Conservation (phyloP, 2,113 vertebrate species). For the Meles meles region DNA sequence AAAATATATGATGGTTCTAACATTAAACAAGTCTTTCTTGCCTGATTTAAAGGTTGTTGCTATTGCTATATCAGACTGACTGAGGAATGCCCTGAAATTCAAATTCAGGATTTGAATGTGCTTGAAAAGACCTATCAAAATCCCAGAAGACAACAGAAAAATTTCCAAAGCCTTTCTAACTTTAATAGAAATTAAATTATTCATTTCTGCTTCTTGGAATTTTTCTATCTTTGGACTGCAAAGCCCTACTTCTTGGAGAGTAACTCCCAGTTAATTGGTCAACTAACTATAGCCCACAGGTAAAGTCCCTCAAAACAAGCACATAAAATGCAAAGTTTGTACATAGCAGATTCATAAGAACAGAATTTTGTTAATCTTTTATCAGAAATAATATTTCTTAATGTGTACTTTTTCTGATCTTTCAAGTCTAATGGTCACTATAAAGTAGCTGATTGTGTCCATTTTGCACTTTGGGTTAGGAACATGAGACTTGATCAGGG, state of each 20-base stretch:
- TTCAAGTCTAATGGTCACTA: neutral
- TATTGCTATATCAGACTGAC: neutral
- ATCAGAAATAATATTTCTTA: conserved; percentile 14
- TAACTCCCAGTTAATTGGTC: conserved; percentile 47
- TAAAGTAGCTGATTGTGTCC: neutral
- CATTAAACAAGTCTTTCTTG: neutral
- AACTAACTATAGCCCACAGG: conserved; percentile 42
- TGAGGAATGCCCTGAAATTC: neutral
- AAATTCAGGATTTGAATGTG: neutral
- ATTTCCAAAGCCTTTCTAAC: conserved; percentile 29
- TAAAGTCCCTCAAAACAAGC: conserved; percentile 30
- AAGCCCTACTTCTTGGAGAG: neutral
- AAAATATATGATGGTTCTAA: conserved; percentile 2
- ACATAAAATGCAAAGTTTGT: neutral
- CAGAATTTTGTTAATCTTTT: conserved; percentile 24
- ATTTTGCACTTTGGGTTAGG: neutral
- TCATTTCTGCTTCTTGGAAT: neutral
- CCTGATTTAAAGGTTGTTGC: neutral
- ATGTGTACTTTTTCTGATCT: neutral
- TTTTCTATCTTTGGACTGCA: conserved; percentile 30
- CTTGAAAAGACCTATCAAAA: neutral
- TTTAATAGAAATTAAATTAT: conserved; percentile 42
- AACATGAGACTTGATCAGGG: neutral
- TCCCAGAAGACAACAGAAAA: conserved; percentile 29
- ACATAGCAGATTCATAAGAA: neutral